Base-by-base conservation (phyloP, 2,888 invertebrate species). In the Ochropleura plecta region DNA sequence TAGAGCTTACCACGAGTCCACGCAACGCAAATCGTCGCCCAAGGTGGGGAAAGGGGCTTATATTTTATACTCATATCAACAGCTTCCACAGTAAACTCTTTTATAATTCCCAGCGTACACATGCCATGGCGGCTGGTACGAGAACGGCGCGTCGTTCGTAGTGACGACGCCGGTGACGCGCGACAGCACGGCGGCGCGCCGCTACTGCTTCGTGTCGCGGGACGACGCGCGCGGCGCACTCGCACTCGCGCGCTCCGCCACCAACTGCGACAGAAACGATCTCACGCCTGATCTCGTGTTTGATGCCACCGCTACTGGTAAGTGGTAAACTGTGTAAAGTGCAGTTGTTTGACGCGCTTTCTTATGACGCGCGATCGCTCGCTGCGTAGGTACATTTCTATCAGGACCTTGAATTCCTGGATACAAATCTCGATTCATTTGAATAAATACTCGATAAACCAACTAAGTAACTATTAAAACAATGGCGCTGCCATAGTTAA, bases 91-190 rank as follows among this genome's bases (percentile, higher is more conserved):
- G 14, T 16, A 55, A 62, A 40, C 0, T n/a, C 30, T 59, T 66
- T 30, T 55, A 1, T 12, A 2, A 14, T 40, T 71, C 93, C 30
- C 95, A 98, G 98, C 98, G 78, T 99, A 98, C 96, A 98, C 98
- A 59, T 99, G 99, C 93, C 98, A 98, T 93, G 99, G 98, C 69
- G 97, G 98, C 64, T 99, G 99, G 99, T 97, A 98, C 90, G 98
- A 99, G 93, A 98, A 98, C 92, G 98, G 98, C 84, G 98, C 98
- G 72, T 98, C 98, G 91, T 99, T 98, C 94, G 97, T 99, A 87
- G 98, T 99, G 92, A 98, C 98, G 73, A 98, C 98, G 70, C 98
- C 98, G 42, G 95, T 98, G 88, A 97, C 97, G 78, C 97, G 98
- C 72, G 96, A 97, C 89, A 97, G 97, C 75, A 97, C 97, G 79